Base-by-base conservation (phyloP, 2,113 vertebrate species). In the Peromyscus californicus region DNA sequence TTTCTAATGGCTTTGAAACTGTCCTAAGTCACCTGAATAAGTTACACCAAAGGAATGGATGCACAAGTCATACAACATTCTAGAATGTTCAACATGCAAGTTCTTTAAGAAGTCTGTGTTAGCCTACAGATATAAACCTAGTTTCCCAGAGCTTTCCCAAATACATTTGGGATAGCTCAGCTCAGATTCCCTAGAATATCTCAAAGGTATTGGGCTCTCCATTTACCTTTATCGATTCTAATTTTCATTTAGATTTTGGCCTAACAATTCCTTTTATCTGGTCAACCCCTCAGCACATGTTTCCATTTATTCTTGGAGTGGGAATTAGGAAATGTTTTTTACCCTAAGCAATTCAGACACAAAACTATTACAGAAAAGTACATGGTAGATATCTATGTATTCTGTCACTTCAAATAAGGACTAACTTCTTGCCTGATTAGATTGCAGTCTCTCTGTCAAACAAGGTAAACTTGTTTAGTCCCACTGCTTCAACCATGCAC, bases 11-110 rank as follows among this genome's bases (percentile, higher is more conserved):
- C 15, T 9, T 65, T 90, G 36, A 26, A 84, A 90, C 86, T 94
- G 42, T 94, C 69, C 80, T 89, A 42, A 92, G 39, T 95, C 61
- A 87, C 75, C 86, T 95, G 86, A 92, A 29, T 90, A 63, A 67
- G 29, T 57, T 72, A 13, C 51, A 75, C 86, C 45, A 75, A 93
- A 96, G 39, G 78, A 85, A 88, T 78, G 36, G 3, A 70, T 83
- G 54, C 2, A 72, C 26, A 80, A 69, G 31, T 84, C 70, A 75
- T 88, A 61, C 57, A 95, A 86, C 42, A 95, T 94, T 88, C 80
- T 95, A 90, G 80, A 94, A 90, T 93, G 57, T 93, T 94, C 89
- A 93, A 22, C 17, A 51, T 70, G 51, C 93, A 91, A 90, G 63
- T 67, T 59, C 19, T 90, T 67, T 59, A 75, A 33, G 16, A 91